phyloP scores from a whole-genome alignment of 2,797 vertebrate genomes.

The Myiotriccus ornatus region DNA sequence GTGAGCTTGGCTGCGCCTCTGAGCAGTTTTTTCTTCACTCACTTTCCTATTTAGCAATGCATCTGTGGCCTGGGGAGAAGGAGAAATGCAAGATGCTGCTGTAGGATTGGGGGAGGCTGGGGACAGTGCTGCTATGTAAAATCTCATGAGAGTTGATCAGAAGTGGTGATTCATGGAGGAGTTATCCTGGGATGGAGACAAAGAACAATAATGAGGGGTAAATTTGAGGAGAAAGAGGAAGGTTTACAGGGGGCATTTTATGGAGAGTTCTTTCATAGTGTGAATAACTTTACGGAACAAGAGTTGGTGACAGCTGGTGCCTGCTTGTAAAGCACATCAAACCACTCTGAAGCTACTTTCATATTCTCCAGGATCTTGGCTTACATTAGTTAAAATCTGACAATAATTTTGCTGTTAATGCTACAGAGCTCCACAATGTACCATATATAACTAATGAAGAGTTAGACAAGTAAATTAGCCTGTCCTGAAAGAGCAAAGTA shows the following conservation, averaged over 20 bases:
- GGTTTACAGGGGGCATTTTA: not conserved
- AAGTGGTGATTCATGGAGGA: not conserved
- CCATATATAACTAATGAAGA: not conserved
- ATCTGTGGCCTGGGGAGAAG: not conserved
- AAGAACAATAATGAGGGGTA: not conserved
- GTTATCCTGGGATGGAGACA: not conserved
- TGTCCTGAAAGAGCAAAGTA: not conserved
- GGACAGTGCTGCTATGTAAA: not conserved
- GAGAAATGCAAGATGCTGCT: not conserved
- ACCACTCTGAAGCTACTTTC: not conserved
- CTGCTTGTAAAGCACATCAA: not conserved
- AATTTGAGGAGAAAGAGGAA: not conserved
- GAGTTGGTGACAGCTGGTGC: not conserved
- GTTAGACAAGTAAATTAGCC: not conserved
- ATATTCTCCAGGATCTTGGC: not conserved
- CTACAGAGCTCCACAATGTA: not conserved
- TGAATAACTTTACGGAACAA: not conserved
- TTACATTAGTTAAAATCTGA: not conserved
- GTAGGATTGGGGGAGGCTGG: accelerated
- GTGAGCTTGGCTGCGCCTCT: not conserved
- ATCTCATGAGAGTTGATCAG: not conserved
- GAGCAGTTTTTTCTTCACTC: not conserved
- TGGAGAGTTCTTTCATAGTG: not conserved
- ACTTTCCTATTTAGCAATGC: not conserved
- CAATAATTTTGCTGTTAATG: not conserved